Conservation (phyloP, 2,113 vertebrate species). For the Seriola quinqueradiata region DNA sequence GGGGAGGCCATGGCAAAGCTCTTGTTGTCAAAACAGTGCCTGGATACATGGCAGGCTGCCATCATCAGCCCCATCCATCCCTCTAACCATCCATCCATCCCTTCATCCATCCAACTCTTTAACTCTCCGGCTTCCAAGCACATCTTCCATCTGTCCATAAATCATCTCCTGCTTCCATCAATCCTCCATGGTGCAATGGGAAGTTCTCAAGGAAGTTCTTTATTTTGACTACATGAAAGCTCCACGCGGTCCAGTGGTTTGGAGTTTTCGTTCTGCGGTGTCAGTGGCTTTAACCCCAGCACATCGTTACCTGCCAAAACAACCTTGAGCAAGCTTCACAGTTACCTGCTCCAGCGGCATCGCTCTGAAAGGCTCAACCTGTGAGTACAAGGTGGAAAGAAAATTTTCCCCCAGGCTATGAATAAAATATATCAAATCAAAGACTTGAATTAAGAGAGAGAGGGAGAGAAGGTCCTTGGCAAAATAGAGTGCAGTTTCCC, state of each 20-base stretch:
- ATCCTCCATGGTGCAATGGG: neutral
- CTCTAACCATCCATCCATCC: conserved; percentile 23
- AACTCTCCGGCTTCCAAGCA: conserved; percentile 50
- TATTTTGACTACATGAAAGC: conserved; percentile 44
- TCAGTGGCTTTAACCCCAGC: conserved; percentile 43
- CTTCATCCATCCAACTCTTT: neutral
- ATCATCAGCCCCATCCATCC: conserved; percentile 50
- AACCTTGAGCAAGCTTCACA: conserved; percentile 35
- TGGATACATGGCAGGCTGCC: conserved; percentile 78
- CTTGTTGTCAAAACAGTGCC: conserved; percentile 86
- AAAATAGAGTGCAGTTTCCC: conserved; percentile 24
- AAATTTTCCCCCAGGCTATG: conserved; percentile 8
- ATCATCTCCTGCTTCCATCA: conserved; percentile 55
- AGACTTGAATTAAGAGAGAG: conserved; percentile 35
- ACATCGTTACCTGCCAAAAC: conserved; percentile 63
- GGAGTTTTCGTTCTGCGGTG: conserved; percentile 26
- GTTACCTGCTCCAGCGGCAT: conserved; percentile 21
- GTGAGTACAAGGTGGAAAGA: conserved; percentile 5
- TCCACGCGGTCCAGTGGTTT: conserved; percentile 42
- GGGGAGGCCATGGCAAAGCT: conserved; percentile 74
- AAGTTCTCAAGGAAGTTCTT: conserved; percentile 45
- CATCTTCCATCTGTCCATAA: conserved; percentile 52
- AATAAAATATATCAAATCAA: conserved; percentile 49
- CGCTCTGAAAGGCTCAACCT: neutral
- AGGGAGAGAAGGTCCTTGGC: conserved; percentile 27